Percentiles rank a stretch among this genome's conserved stretches.
Conservation (phyloP, 2,113 vertebrate species). For the Laticauda colubrina region DNA sequence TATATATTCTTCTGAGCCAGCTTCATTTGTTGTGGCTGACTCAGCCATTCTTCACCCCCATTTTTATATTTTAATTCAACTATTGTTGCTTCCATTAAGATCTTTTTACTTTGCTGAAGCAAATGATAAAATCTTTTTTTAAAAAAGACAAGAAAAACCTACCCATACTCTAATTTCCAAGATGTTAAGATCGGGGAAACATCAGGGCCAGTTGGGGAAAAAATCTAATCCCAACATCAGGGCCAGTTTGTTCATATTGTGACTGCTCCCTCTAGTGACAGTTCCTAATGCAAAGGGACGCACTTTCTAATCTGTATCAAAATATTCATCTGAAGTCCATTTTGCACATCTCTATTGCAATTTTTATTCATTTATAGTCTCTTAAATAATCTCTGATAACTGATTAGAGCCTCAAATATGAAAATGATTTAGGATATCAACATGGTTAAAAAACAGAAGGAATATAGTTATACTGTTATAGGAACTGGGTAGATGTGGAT, state of each 20-base stretch:
- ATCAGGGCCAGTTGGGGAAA: neutral
- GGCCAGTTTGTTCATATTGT: neutral
- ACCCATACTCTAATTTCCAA: neutral
- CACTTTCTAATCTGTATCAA: neutral
- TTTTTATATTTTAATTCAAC: neutral
- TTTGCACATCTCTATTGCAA: neutral
- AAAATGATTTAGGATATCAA: neutral
- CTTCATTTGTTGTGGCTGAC: neutral
- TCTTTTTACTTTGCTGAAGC: neutral
- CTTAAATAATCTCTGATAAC: neutral
- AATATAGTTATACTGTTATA: neutral
- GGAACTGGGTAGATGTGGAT: neutral
- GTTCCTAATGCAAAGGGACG: too few relatives aligned
- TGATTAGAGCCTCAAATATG: neutral
- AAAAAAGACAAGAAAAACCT: neutral
- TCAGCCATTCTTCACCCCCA: neutral
- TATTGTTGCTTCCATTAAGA: neutral
- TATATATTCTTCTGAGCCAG: neutral
- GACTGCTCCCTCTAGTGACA: conserved; percentile 8
- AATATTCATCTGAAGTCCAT: neutral
- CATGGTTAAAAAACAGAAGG: neutral
- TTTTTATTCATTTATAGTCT: neutral
- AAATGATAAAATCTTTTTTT: neutral
- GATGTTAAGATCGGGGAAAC: neutral
- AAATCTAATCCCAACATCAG: neutral